phyloP scores from a whole-genome alignment of 1,140 invertebrate genomes.

The Drosophila arizonae region DNA sequence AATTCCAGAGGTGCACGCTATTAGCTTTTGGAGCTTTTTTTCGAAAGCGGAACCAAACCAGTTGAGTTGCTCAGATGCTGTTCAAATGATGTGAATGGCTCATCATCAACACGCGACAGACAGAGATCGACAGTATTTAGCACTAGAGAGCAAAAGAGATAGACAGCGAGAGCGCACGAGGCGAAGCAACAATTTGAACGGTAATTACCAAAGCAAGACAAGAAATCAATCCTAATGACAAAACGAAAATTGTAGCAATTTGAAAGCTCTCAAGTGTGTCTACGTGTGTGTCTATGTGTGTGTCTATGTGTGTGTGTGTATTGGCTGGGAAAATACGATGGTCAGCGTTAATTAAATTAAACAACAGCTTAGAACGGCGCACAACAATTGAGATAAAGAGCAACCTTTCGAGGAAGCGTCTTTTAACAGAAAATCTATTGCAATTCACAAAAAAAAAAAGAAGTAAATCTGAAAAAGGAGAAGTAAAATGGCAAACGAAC shows the following conservation, averaged over 20 bases:
- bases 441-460: conserved; percentile 10
- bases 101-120: conserved; percentile 28
- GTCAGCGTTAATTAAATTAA: conserved; percentile 54
- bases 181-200: conserved; percentile 26
- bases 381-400: conserved; percentile 30
- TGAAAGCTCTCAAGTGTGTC: conserved; percentile 12
- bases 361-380: conserved; percentile 33
- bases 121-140: conserved; percentile 19
- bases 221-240: conserved; percentile 38
- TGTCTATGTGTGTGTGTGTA: conserved; percentile 10
- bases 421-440: conserved; percentile 22
- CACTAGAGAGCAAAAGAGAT: neutral
- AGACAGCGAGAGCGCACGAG: conserved; percentile 1
- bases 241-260: conserved; percentile 38
- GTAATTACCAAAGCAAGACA: conserved; percentile 36
- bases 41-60: conserved; percentile 80
- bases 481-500: conserved; percentile 16
- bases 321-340: conserved; percentile 37
- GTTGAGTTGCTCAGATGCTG: conserved; percentile 33
- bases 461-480: conserved; percentile 1
- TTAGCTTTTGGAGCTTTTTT: conserved; percentile 54
- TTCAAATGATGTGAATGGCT: conserved; percentile 15
- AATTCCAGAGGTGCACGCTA: conserved; percentile 43
- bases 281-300: neutral
- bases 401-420: conserved; percentile 26